phyloP scores from a whole-genome alignment of 2,797 vertebrate genomes.

The Anas flavirostris region DNA sequence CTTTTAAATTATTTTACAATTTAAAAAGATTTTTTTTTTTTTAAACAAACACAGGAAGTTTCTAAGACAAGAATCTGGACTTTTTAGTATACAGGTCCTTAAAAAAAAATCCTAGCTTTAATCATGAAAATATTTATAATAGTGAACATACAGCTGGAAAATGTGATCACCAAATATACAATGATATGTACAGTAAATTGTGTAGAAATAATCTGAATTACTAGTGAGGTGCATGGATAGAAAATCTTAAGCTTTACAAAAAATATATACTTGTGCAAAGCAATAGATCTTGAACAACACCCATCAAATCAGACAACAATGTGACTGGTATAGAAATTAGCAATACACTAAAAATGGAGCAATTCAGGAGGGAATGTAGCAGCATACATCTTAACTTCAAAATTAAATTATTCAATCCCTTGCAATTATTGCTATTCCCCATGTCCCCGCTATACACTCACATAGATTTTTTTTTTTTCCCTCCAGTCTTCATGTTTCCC shows the following conservation, averaged over 20 bases:
- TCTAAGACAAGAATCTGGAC: not conserved
- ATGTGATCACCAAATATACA: not conserved
- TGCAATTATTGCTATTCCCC: not conserved
- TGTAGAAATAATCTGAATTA: constrained; percentile 39
- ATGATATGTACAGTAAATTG: not conserved
- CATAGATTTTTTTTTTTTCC: not conserved
- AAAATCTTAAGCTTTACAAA: not conserved
- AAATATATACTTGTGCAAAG: not conserved
- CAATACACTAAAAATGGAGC: constrained; percentile 23
- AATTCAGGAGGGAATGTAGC: not conserved
- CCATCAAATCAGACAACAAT: constrained; percentile 3
- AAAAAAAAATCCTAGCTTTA: not conserved
- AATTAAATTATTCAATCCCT: constrained; percentile 21
- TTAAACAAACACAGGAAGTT: fast-evolving
- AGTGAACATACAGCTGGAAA: not conserved
- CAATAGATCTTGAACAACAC: not conserved
- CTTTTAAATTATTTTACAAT: not conserved
- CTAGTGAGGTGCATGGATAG: not conserved
- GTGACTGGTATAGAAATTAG: constrained; percentile 27
- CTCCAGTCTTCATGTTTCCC: not conserved
- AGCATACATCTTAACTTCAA: not conserved
- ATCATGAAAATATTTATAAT: not conserved
- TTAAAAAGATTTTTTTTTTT: not conserved
- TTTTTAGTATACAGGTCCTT: not conserved
- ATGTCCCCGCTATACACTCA: not conserved